These are phyloP conservation scores for Prenolepis imparis DNA, from an alignment of 2,888 invertebrate species.

Conservation along the genomic window DNA sequence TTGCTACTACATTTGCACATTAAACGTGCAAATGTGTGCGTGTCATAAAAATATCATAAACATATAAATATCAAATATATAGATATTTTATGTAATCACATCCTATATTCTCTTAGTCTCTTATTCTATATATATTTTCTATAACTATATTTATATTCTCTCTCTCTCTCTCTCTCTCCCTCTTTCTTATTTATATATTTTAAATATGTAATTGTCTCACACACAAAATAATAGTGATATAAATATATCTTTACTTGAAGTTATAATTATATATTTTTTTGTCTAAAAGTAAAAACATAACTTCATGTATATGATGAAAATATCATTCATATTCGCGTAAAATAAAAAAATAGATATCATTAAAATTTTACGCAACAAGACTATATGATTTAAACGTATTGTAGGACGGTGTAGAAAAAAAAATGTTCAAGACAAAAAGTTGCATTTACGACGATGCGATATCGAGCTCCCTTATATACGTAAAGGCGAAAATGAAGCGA, in stretches of 20 bases:
- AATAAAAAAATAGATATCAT: not conserved
- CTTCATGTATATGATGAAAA: not conserved
- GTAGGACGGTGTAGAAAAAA: not conserved
- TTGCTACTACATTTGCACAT: constrained; percentile 16
- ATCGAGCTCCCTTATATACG: not conserved
- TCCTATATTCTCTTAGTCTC: not conserved
- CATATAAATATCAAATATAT: not conserved
- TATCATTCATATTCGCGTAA: not conserved
- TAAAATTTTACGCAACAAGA: constrained; percentile 9
- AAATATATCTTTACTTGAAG: not conserved
- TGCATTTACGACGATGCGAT: not conserved
- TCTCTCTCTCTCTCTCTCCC: not conserved
- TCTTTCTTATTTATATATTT: not conserved
- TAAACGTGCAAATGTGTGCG: not conserved
- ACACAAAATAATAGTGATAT: not conserved
- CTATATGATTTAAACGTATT: not conserved
- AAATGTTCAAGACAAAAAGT: constrained; percentile 1
- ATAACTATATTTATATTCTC: not conserved
- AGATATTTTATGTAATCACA: not conserved
- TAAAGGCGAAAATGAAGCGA: constrained; percentile 43
- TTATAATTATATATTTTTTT: not conserved
- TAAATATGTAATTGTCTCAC: not conserved
- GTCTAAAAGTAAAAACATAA: constrained; percentile 1
- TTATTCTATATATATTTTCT: not conserved
- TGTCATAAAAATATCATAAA: constrained; percentile 2